Evolutionary conservation across 2,888 invertebrate species (phyloP), one percentile per base, ranked within the genome.

Genomic region (Clepsis dumicolana): DNA sequence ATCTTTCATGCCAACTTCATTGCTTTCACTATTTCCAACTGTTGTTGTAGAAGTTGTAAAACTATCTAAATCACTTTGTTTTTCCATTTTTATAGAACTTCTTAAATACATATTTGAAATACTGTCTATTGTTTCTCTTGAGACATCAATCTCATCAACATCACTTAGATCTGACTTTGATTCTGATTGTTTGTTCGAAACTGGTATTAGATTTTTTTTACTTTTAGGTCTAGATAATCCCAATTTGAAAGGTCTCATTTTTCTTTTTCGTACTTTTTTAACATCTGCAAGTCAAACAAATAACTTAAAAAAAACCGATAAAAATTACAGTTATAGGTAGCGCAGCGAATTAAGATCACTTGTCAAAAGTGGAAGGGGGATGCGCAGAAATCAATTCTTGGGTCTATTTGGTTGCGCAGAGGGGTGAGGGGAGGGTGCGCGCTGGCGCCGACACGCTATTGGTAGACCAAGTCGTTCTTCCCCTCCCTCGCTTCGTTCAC

Each of bases 211-310:
- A 62, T 77, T 84, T 71, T 84, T 90, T 73, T 86, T 89, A 63
- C 74, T 75, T 74, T 87, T 89, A 44, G 91, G 89, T 71, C 82
- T 86, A 1, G 93, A 89, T 60, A 93, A 79, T 4, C 94, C 93
- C 32, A 94, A 77, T 80, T 90, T 90, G 16, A 93, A 84, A 4
- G 89, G 77, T 75, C 89, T 83, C 87, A 87, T 88, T 83, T 90
- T 93, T 82, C 93, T 88, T 85, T 93, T 93, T 70, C 90, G 82
- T 1, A 90, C 89, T 81, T 92, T 93, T 69, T 91, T 93, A 0
- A 88, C 86, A 81, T 91, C 93, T 93, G 72, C 7, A 29, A 29
- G 29, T 29, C 29, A 3, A n/a, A n/a, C n/a, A n/a, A n/a, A n/a
- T n/a, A n/a, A n/a, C n/a, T n/a, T n/a, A 83, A 54, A 59, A 21